Evolutionary conservation across 2,797 vertebrate species (phyloP).

Genomic region (Pangasius djambal): DNA sequence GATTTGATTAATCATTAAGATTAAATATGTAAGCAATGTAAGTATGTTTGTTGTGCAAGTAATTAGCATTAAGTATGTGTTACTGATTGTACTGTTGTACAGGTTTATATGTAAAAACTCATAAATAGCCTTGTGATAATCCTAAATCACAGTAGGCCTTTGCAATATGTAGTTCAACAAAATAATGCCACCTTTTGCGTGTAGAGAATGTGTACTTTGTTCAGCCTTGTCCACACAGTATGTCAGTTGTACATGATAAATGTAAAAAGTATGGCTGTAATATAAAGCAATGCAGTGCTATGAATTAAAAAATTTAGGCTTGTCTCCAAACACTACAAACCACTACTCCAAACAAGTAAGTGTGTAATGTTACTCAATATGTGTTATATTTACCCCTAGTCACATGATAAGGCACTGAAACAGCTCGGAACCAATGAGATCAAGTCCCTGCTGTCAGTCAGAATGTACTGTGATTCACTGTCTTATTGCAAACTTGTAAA

Average conservation of each 20-base stretch:
- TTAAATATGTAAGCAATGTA: background rate
- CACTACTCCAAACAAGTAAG: background rate
- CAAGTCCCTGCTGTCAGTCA: background rate
- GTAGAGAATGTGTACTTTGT: no score
- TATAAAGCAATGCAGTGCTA: background rate
- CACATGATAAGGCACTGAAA: background rate
- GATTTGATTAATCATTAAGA: background rate
- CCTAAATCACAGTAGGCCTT: background rate
- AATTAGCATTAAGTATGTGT: background rate
- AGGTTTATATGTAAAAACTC: background rate
- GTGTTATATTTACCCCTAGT: background rate
- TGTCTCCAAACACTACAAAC: background rate
- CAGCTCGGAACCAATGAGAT: background rate
- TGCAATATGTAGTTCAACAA: background rate
- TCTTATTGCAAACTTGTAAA: background rate
- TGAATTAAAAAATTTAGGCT: background rate
- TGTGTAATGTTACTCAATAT: background rate
- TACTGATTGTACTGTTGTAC: background rate
- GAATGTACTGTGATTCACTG: slow-evolving; percentile 1
- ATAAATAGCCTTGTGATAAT: background rate
- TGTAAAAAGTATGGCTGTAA: background rate
- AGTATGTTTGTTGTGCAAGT: background rate
- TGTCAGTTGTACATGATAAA: background rate
- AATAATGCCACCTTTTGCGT: background rate
- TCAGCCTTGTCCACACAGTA: background rate